These are phyloP conservation scores for Chloebia gouldiae DNA, from an alignment of 2,113 vertebrate species.

Conservation along the genomic window DNA sequence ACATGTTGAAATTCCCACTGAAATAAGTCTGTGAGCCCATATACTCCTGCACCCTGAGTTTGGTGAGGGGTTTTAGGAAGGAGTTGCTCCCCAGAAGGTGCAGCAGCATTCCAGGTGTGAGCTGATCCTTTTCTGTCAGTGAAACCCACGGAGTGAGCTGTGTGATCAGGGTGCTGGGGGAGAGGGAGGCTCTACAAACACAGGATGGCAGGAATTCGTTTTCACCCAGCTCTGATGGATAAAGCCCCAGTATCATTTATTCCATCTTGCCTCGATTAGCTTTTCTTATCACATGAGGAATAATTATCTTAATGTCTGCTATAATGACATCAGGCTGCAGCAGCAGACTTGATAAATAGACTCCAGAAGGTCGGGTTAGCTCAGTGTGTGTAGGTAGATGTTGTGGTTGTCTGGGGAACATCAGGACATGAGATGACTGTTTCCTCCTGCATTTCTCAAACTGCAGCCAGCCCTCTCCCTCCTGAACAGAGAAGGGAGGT, in stretches of 20 bases:
- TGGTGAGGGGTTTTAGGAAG: not conserved
- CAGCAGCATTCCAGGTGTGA: not conserved
- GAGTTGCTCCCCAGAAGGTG: not conserved
- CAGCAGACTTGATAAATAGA: not conserved
- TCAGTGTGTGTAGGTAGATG: not conserved
- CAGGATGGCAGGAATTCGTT: not conserved
- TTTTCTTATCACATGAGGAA: constrained; percentile 17
- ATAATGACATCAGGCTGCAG: not conserved
- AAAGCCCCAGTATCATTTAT: not conserved
- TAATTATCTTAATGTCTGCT: not conserved
- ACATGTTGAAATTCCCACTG: not conserved
- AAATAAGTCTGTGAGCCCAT: not conserved
- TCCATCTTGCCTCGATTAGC: not conserved
- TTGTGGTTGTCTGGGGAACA: not conserved
- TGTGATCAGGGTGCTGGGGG: not conserved
- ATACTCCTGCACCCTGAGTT: not conserved
- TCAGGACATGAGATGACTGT: not conserved
- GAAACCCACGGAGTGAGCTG: rapidly evolving
- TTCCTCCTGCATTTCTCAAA: not conserved
- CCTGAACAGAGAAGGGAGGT: not conserved
- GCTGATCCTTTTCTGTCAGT: not conserved
- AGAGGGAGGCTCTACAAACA: not conserved
- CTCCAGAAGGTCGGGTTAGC: not conserved
- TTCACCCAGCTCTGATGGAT: constrained; percentile 1
- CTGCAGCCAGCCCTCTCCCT: not conserved